Percentiles rank a stretch among this genome's conserved stretches.
These are phyloP conservation scores for Acrobasis consociella DNA, from an alignment of 2,888 invertebrate genomes.

Conservation along the genomic window DNA sequence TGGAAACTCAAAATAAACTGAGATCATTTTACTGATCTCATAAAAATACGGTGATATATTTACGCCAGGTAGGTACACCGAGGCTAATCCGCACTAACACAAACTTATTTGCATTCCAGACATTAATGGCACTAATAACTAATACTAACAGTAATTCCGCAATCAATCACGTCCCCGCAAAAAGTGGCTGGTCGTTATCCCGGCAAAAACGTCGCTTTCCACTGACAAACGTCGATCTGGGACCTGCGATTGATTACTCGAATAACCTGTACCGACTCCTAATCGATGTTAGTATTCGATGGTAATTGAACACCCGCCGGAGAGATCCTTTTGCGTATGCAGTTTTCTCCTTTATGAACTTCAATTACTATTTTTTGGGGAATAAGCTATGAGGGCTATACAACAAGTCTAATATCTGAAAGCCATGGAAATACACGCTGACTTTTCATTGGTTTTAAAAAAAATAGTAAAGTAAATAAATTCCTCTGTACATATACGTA, in stretches of 20 bases:
- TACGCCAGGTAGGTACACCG: background rate
- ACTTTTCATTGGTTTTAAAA: too few relatives aligned
- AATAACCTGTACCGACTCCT: slow-evolving; percentile 21
- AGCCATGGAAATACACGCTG: too few relatives aligned
- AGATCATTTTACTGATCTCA: too few relatives aligned
- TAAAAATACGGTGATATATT: too few relatives aligned
- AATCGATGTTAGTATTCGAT: slow-evolving; percentile 21
- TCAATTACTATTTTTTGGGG: too few relatives aligned
- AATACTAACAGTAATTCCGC: slow-evolving; percentile 6
- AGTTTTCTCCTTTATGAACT: too few relatives aligned
- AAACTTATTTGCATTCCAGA: background rate
- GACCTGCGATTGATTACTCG: slow-evolving; percentile 22
- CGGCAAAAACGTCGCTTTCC: slow-evolving; percentile 19
- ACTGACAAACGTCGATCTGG: slow-evolving; percentile 13
- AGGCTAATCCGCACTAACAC: background rate
- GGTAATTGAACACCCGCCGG: slow-evolving; percentile 16
- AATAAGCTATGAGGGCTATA: too few relatives aligned
- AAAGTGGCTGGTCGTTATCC: slow-evolving; percentile 13
- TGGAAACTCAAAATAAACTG: too few relatives aligned
- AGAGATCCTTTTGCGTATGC: background rate
- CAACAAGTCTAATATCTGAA: too few relatives aligned
- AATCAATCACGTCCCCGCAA: slow-evolving; percentile 14
- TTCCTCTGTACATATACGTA: too few relatives aligned
- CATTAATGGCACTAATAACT: slow-evolving; percentile 10
- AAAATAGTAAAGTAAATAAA: too few relatives aligned